Evolutionary conservation across 2,888 invertebrate genomes (phyloP), one percentile per base, ranked within the genome.

Genomic region (Chironomus tentans): DNA sequence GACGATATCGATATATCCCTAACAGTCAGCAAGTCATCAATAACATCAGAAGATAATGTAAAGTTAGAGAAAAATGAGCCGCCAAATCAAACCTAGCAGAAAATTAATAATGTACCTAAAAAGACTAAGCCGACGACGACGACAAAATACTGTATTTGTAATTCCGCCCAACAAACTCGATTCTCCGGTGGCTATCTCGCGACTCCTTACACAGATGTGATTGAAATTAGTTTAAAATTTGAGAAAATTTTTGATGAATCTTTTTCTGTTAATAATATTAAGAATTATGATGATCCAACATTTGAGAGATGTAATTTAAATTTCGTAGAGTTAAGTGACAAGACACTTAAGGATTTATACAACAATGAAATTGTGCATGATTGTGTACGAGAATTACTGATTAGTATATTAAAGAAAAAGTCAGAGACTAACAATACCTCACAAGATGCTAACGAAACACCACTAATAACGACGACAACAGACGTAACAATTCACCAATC

Each of bases 191-290:
- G 71, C 15, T 61, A 71, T n/a, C 22, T 71, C 24, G 28, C 56
- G 13, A 22, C n/a, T 24, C 47, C 28, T 28, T 22, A 56, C 13
- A 71, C n/a, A 3, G 28, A 56, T 71, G 56, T 61, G 50, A 70
- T 71, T 38, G 71, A 71, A 71, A 56, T 71, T 15, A 71, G 71
- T 28, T 56, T 71, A 15, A 71, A 71, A 61, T 71, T 71, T 56
- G 21, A 71, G 28, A 70, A 70, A 70, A 47, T n/a, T 21, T 7
- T 7, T 47, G 13, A 65, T 65, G 65, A 65, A 10, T 65, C 22
- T 13, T 7, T 13, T 21, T 24, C 13, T 21, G 21, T 21, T 22
- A 65, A 13, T 24, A 65, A 65, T 24, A 10, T 21, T 13, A 65
- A 65, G 22, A 65, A 56, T 56, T 5, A 38, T 38, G 38, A 38